Evolutionary conservation across 2,888 invertebrate species (phyloP).

Genomic region (Teinopalpus imperialis): DNA sequence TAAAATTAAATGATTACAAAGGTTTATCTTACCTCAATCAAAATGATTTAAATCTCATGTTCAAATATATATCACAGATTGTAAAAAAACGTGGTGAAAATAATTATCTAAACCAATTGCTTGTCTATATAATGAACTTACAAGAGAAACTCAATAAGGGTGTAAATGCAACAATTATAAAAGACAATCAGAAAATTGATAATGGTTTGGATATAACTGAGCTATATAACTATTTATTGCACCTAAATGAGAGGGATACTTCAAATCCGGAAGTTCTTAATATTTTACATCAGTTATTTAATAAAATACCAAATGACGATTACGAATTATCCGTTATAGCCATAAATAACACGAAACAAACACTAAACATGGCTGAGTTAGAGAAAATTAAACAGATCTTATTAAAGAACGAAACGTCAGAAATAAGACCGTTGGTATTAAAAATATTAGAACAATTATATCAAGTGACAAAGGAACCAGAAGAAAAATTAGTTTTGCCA

Average conservation of each 20-base stretch:
- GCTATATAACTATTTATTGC: constrained; percentile 2
- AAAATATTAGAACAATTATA: background rate
- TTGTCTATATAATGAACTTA: constrained; percentile 7
- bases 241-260: background rate
- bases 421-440: background rate
- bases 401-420: background rate
- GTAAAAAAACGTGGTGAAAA: constrained; percentile 12
- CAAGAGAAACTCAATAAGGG: background rate
- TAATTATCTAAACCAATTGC: constrained; percentile 5
- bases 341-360: no score
- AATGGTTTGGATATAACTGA: background rate
- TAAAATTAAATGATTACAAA: constrained; percentile 2
- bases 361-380: constrained; percentile 1
- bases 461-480: background rate
- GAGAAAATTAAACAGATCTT: constrained; percentile 3
- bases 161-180: background rate
- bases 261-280: constrained; percentile 2
- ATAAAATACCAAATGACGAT: background rate
- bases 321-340: background rate
- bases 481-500: background rate
- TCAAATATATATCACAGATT: constrained; percentile 15
- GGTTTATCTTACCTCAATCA: constrained; percentile 3
- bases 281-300: constrained; percentile 1
- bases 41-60: constrained; percentile 16
- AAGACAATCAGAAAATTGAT: background rate